Conservation (phyloP, 2,888 invertebrate species). For the Tortrix viridana region DNA sequence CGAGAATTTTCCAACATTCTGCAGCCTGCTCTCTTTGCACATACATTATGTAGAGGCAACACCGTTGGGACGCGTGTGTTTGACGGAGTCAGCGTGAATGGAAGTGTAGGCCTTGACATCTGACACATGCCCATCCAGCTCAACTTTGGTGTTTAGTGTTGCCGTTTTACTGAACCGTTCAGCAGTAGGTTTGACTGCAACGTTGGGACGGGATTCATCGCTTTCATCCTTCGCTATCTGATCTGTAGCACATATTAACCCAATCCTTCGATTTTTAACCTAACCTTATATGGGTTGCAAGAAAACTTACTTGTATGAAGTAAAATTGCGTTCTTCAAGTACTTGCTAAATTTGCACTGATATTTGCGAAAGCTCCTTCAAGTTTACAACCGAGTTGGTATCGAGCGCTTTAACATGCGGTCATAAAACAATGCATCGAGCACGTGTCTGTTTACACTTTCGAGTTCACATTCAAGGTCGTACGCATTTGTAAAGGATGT, state of each 20-base stretch:
- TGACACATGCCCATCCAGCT: constrained; percentile 67
- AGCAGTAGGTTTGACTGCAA: constrained; percentile 36
- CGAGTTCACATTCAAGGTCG: constrained; percentile 83
- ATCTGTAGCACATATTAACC: too few species aligned
- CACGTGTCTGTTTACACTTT: constrained; percentile 82
- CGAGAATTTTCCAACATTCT: constrained; percentile 56
- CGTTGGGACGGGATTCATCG: constrained; percentile 34
- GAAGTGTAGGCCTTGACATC: constrained; percentile 61
- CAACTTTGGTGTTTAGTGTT: constrained; percentile 56
- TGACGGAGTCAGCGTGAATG: constrained; percentile 75
- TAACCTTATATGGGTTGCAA: too few species aligned
- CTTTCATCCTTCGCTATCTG: constrained; percentile 19
- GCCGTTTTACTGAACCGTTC: constrained; percentile 49
- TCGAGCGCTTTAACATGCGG: constrained; percentile 65
- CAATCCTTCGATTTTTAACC: too few species aligned
- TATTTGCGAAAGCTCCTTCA: constrained; percentile 32
- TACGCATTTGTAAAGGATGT: constrained; percentile 84
- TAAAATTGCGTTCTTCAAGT: too few species aligned
- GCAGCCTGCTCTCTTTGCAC: constrained; percentile 53
- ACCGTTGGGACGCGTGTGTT: constrained; percentile 59
- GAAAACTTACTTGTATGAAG: too few species aligned
- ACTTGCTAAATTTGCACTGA: constrained; percentile 16
- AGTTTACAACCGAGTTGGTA: constrained; percentile 53
- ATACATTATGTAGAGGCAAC: constrained; percentile 70
- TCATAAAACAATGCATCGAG: constrained; percentile 83